Percentiles rank a stretch among this genome's conserved stretches.
Evolutionary conservation across 2,888 invertebrate species (phyloP).

Genomic region (Scaptomyza flava): DNA sequence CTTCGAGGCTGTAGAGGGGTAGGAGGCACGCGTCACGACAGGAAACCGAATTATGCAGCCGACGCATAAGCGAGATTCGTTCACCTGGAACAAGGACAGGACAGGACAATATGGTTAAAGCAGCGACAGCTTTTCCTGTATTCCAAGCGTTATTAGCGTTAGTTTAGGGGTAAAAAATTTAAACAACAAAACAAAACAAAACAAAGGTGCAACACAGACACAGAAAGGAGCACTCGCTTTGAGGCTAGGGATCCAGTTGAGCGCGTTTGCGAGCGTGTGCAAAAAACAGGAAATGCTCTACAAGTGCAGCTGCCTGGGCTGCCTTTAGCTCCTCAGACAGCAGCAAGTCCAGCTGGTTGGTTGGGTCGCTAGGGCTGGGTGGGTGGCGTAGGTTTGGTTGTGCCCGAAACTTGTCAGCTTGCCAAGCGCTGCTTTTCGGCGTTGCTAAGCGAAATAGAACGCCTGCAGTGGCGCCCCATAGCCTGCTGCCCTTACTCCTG

Average conservation of each 20-base stretch:
- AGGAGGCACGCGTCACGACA: conserved; percentile 71
- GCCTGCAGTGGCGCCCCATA: conserved; percentile 40
- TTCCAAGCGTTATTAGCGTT: conserved; percentile 62
- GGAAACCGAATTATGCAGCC: conserved; percentile 69
- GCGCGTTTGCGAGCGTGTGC: conserved; percentile 75
- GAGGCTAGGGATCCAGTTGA: conserved; percentile 69
- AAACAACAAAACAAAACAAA: conserved; percentile 20
- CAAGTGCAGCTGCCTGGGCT: conserved; percentile 68
- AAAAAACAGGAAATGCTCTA: conserved; percentile 75
- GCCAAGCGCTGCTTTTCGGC: conserved; percentile 66
- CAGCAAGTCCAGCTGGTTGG: conserved; percentile 33
- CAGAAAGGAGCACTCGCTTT: conserved; percentile 14
- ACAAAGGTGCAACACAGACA: conserved; percentile 60
- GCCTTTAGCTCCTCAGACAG: conserved; percentile 10
- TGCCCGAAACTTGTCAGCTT: conserved; percentile 55
- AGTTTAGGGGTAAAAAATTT: conserved; percentile 46
- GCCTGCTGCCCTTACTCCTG: conserved; percentile 1
- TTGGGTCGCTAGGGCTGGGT: conserved; percentile 5
- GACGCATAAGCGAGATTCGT: conserved; percentile 57
- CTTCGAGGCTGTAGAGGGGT: conserved; percentile 20
- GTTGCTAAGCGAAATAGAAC: conserved; percentile 68
- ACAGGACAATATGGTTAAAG: conserved; percentile 72
- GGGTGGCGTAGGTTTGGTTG: conserved; percentile 15
- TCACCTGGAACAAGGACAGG: conserved; percentile 73
- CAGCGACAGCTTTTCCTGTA: conserved; percentile 71